Base-by-base conservation (phyloP, 2,888 invertebrate genomes). In the Neoscelio sp. region DNA sequence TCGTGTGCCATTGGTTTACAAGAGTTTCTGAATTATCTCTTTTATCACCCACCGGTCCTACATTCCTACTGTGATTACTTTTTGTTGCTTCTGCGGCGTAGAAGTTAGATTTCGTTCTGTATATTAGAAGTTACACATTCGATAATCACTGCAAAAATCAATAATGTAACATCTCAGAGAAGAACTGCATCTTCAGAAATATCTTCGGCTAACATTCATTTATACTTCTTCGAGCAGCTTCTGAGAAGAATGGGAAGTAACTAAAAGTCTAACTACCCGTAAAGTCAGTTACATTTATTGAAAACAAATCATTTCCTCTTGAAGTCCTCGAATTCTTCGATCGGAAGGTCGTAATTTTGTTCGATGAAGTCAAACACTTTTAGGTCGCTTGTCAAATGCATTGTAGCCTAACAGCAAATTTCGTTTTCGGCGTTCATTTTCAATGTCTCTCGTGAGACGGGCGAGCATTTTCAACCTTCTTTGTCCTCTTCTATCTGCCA, bases 251-350 rank as follows among this genome's bases (percentile, higher is more conserved):
- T n/a, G n/a, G n/a, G n/a, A n/a, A n/a, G n/a, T n/a, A n/a, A n/a
- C n/a, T n/a, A n/a, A n/a, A n/a, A 56, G 40, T 56, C 40, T 17
- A 10, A 28, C 20, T 10, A 0, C 18, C 30, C 10, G 15, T 17
- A 26, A 67, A 67, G 67, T 67, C 54, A 46, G 44, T 33, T 12
- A 44, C 46, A 35, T 46, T 54, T 33, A 35, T 67, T 67, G 44
- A 56, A 67, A 67, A 54, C 67, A 67, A 67, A 46, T 52, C 52
- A 65, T 35, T 50, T 42, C 12, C 40, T 15, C 30, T 20, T 13
- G 8, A 33, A 30, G 42, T 12, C 13, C 7, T 23, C 23, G 46
- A 38, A 50, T 64, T 40, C 52, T 20, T 33, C 13, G 28, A 26
- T 13, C 26, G 7, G 8, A 6, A 33, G 18, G 12, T 23, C 33